Percentiles rank a stretch among this genome's conserved stretches.
Evolutionary conservation across 64 coral and sea anemone species (phyloP).

Genomic region (Orbicella faveolata): DNA sequence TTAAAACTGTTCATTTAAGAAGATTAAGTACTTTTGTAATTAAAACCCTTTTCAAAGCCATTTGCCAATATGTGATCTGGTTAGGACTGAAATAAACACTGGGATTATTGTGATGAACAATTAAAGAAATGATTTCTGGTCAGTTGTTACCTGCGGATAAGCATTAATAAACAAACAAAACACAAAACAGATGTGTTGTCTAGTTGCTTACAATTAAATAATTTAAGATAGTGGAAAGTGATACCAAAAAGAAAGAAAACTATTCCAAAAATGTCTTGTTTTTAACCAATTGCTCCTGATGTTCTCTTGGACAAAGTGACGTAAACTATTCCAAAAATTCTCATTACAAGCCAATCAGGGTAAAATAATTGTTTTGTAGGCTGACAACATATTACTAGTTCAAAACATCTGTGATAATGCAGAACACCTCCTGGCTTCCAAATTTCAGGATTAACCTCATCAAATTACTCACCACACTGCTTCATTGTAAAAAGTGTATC

Average conservation of each 20-base stretch:
- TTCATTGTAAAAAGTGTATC: no score
- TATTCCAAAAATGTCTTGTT: conserved; percentile 11
- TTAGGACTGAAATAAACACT: not conserved
- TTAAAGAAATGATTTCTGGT: not conserved
- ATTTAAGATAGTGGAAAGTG: not conserved
- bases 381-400: not conserved
- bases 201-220: not conserved
- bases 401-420: not conserved
- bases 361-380: not conserved
- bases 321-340: conserved; percentile 25
- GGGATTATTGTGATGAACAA: not conserved
- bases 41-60: not conserved
- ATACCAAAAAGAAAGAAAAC: not conserved
- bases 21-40: not conserved
- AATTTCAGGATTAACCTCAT: not conserved
- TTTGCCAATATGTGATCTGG: not conserved
- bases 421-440: not conserved
- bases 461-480: not conserved
- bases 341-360: not conserved
- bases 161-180: conserved; percentile 19
- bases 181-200: conserved; percentile 15
- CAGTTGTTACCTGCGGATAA: not conserved
- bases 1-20: not conserved
- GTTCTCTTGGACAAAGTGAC: not conserved
- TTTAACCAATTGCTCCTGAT: not conserved